These are phyloP conservation scores for Campopleginae sp. DNA, from an alignment of 2,888 invertebrate genomes.

Conservation along the genomic window DNA sequence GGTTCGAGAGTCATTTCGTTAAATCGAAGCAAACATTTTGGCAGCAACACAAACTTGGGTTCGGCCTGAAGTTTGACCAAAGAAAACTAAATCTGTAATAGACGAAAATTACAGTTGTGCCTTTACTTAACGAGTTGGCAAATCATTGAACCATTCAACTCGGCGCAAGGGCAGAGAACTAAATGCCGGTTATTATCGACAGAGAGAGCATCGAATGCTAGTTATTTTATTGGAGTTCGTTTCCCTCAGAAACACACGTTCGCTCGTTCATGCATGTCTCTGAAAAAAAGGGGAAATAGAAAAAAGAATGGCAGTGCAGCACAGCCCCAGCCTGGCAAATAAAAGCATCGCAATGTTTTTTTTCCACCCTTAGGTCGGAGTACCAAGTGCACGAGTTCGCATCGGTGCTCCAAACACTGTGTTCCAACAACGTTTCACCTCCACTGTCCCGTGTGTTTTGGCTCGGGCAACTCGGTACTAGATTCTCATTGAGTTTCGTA, in stretches of 20 bases:
- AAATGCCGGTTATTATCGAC: neutral
- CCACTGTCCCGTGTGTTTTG: neutral
- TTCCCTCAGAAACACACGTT: neutral
- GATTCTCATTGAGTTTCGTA: slow-evolving; percentile 35
- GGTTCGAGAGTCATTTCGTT: neutral
- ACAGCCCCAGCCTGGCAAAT: slow-evolving; percentile 24
- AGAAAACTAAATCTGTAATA: neutral
- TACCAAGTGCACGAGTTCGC: slow-evolving; percentile 33
- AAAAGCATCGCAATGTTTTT: slow-evolving; percentile 38
- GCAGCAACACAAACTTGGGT: neutral
- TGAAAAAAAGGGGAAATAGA: slow-evolving; percentile 3
- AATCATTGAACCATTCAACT: neutral
- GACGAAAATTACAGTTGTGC: neutral
- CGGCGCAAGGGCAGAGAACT: neutral
- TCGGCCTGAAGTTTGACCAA: neutral
- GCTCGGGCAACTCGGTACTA: slow-evolving; percentile 5
- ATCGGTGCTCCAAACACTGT: slow-evolving; percentile 11
- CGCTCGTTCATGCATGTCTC: slow-evolving; percentile 11
- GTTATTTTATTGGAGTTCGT: slow-evolving; percentile 17
- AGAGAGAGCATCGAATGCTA: slow-evolving; percentile 6
- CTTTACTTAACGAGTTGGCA: neutral
- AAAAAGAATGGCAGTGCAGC: neutral
- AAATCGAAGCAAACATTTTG: neutral
- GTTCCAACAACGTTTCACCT: slow-evolving; percentile 30
- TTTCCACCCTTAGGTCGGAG: slow-evolving; percentile 11